Base-by-base conservation (phyloP, 2,888 invertebrate species). In the Napeogenes sylphis region DNA sequence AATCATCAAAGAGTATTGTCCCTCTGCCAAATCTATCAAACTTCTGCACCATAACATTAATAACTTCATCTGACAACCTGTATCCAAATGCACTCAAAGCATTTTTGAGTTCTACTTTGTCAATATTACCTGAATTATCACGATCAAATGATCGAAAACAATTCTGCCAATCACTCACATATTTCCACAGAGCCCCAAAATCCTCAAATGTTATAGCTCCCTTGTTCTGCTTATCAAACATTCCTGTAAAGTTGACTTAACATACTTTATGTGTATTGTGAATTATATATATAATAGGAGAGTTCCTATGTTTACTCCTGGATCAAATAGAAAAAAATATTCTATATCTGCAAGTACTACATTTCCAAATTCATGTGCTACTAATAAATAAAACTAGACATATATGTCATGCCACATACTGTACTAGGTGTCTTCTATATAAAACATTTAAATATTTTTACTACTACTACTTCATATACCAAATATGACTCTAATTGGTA, bases 91-190 rank as follows among this genome's bases (percentile, higher is more conserved):
- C 94, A 2, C 94, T 94, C 0, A 99, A 91, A 0, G 99, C 99
- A 68, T 94, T 95, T 84, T 95, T 95, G n/a, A 99, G 84, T 87
- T 99, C 99, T 60, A 93, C 87, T 73, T 92, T 94, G 85, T 99
- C 98, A 71, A 99, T 99, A 75, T 96, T 96, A 33, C 99, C 96
- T 3, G 96, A 96, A 78, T 94, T 96, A 79, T 99, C 99, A 54
- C 95, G 91, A 82, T 99, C 99, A 81, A 98, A 99, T 0, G 96
- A 95, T 54, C 96, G 93, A 84, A 99, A 99, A 81, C 98, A 98
- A 76, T 94, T 95, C 80, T 99, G 98, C 99, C 99, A 99, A 77
- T 99, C 99, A 5, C 96, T 97, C 0, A 99, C 97, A 84, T 99
- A 99, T 81, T 98, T 98, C 99, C 99, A 99, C 0, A 99, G 88